Base-by-base conservation (phyloP, 2,113 vertebrate species). In the Oostethus manadensis region DNA sequence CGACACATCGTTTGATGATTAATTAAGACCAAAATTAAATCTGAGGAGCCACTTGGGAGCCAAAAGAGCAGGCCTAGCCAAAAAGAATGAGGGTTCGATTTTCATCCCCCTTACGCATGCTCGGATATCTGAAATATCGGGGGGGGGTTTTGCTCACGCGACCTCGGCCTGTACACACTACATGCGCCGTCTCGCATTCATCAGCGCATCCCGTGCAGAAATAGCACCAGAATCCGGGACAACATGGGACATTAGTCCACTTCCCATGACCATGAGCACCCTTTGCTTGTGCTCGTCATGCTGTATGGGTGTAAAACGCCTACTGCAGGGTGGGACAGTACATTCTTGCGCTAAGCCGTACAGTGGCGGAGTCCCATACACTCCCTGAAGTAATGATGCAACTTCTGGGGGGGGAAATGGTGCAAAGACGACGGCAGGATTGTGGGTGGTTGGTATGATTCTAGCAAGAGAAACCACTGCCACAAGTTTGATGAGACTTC, bases 241-340 rank as follows among this genome's bases (percentile, higher is more conserved):
- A 33, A 14, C 38, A 4, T 23, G 40, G 23, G 53, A 20, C 22
- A 53, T 29, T 0, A n/a, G 57, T 38, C 29, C 26, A 33, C n/a
- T 29, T 69, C 57, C 29, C 14, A 11, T 42, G 38, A 6, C 21
- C 8, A 51, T 42, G 51, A 58, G 49, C 60, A 53, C 40, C 18
- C 2, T 20, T 57, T n/a, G n/a, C n/a, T n/a, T n/a, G n/a, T n/a
- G n/a, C n/a, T n/a, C n/a, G 44, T 26, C 29, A 33, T 26, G 5
- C 29, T 33, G 29, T 21, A 21, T 40, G 4, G n/a, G 4, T 16
- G 15, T 46, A 4, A n/a, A 48, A 48, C 6, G 46, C 53, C 18
- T 55, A 67, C 88, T 89, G 88, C 88, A 90, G 88, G 89, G 82
- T 80, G 82, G 72, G 23, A 40, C 35, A 14, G 29, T 73, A 81